Base-by-base conservation (phyloP, 2,113 vertebrate genomes). In the Oophaga pumilio region DNA sequence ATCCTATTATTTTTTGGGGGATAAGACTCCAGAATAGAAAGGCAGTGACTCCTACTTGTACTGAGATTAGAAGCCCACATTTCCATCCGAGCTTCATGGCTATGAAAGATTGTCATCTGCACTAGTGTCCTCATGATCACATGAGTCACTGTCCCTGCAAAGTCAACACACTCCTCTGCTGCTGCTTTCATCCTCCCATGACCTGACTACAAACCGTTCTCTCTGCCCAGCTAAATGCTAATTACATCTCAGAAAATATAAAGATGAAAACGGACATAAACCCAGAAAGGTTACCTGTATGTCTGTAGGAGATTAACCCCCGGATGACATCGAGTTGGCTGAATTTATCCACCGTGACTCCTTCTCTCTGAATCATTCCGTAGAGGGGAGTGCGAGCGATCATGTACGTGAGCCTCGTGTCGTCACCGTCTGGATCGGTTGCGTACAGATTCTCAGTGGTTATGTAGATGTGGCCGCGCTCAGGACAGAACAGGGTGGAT, bases 301-400 rank as follows among this genome's bases (percentile, higher is more conserved):
- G 93, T 73, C 91, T 50, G 59, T 90, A 95, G 91, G 91, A 94
- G 76, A 95, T 85, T 26, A 90, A 91, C 53, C 92, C 94, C 88
- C 94, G 94, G 50, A 93, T 88, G 80, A 94, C 89, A 87, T 95
- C 95, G 86, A 92, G 78, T 85, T 95, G 93, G 78, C 92, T 94
- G 92, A 96, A 95, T 0, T 86, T 94, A 89, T 94, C 93, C 83
- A 94, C 91, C 0, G 18, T 69, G 24, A 93, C 22, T 3, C 92
- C 90, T 0, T 86, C 89, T 88, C 91, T 92, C 91, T 93, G 92
- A 68, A 95, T 91, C 43, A 91, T 87, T 0, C 93, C 92, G 7
- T 83, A 18, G 22, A 73, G 82, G 0, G 92, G 94, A 8, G 90
- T 90, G 8, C 92, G 87, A 1, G 91, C 92, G 91, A 95, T 76